phyloP scores from a whole-genome alignment of 2,113 vertebrate genomes.

The Nesoenas mayeri region DNA sequence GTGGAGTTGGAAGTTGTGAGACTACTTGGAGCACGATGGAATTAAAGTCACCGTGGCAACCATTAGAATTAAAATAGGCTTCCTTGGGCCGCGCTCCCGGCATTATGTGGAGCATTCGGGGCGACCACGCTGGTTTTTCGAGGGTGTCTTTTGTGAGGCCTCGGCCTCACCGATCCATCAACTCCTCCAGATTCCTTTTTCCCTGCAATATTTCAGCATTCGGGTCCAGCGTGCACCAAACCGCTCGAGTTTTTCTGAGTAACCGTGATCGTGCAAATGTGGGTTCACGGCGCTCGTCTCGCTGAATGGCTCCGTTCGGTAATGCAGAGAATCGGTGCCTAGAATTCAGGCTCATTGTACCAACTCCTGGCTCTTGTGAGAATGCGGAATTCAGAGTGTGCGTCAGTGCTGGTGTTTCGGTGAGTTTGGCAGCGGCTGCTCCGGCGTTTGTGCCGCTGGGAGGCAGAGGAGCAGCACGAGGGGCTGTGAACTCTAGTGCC shows the following conservation, averaged over 20 bases:
- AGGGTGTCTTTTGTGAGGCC: neutral
- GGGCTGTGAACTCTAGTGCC: neutral
- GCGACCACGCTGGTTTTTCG: rapidly evolving
- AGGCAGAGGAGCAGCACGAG: neutral
- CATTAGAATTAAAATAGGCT: slow-evolving; percentile 49
- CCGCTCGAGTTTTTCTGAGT: neutral
- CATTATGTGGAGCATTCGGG: neutral
- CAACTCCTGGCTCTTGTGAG: rapidly evolving
- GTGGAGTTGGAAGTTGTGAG: neutral
- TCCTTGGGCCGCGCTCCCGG: neutral
- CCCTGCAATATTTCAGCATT: neutral
- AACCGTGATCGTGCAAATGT: rapidly evolving
- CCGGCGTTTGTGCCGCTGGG: neutral
- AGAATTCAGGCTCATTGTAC: neutral
- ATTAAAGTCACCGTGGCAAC: slow-evolving; percentile 69
- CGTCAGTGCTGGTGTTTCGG: rapidly evolving
- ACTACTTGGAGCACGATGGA: neutral
- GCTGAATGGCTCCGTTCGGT: neutral
- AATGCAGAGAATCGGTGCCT: neutral
- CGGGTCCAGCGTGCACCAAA: rapidly evolving
- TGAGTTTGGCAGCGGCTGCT: neutral
- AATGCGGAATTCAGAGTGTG: neutral
- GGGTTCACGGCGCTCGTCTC: neutral
- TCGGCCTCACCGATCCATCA: rapidly evolving
- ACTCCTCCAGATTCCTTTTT: too few species aligned